A percentile compares a stretch with the other conserved stretches of the same genome.
Evolutionary conservation across 1,140 invertebrate genomes (phyloP).

Genomic region (Melanaphis sacchari): DNA sequence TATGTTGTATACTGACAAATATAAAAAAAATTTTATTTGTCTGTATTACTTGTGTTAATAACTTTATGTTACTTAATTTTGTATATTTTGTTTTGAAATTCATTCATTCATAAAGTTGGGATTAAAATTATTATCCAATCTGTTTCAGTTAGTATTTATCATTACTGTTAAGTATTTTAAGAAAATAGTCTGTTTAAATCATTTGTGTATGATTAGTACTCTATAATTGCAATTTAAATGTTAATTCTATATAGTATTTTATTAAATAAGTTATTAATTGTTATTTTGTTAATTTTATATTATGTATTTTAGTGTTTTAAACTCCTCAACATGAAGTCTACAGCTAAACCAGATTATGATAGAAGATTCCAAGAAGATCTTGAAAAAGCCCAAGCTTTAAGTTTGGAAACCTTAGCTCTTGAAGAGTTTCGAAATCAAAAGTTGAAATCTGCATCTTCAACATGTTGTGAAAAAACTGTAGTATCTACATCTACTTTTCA

Average conservation of each 20-base stretch:
- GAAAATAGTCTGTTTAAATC: background rate
- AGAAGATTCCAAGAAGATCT: constrained; percentile 77
- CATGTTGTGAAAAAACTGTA: constrained; percentile 3
- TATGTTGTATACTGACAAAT: background rate
- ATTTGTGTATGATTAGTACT: background rate
- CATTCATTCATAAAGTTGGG: background rate
- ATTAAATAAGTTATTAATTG: too few species aligned
- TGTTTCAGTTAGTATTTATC: background rate
- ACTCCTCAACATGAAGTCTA: constrained; percentile 29
- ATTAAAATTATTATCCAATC: background rate
- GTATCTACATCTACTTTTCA: background rate
- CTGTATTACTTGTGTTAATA: background rate
- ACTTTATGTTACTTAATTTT: background rate
- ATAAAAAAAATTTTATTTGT: background rate
- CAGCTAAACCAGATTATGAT: constrained; percentile 46
- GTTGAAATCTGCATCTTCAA: constrained; percentile 33
- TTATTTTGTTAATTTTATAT: background rate
- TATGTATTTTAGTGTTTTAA: constrained; percentile 44
- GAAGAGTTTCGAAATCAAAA: constrained; percentile 75
- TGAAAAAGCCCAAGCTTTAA: constrained; percentile 83
- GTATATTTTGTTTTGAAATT: background rate
- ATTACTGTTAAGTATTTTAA: background rate
- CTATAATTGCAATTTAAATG: background rate
- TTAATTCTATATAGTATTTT: background rate
- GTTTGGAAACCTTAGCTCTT: constrained; percentile 81